Base-by-base conservation (phyloP, 2,113 vertebrate species). In the Guaruba guarouba region DNA sequence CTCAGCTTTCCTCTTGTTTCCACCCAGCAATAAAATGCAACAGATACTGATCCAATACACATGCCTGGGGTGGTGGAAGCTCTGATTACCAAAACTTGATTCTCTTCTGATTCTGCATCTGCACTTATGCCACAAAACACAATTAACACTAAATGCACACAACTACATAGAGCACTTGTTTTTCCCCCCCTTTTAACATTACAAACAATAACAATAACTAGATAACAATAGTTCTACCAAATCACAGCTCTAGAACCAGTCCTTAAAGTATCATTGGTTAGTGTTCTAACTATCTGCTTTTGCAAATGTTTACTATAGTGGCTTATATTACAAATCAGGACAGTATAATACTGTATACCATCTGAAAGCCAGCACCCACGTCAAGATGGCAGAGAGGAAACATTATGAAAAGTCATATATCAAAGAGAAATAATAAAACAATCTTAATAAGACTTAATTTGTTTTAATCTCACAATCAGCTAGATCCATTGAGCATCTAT, bases 21-120 rank as follows among this genome's bases (percentile, higher is more conserved):
- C 48, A 10, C 48, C 41, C 81, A 80, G 63, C 49, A 93, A 78
- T 86, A 94, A 95, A 91, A 87, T 10, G 11, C 35, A 82, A 43
- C 10, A 49, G 44, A 69, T 69, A 69, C 13, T 9, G 54, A 88
- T 7, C 24, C 44, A 17, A 24, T 29, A 19, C 43, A 62, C 3
- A 2, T 13, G 25, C 23, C 23, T 46, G 35, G 18, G 13, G 17
- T 5, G 20, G 10, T 10, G 5, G 15, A 77, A 85, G n/a, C 43
- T 88, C 67, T 52, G 37, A 61, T 10, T 82, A 85, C 18, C 19
- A 37, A 91, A 94, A 80, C 17, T 11, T 31, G 8, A 35, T 35
- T 48, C 81, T 79, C 31, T 87, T 79, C 48, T 69, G 17, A 25
- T 85, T 61, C 63, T 77, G 44, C 25, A 52, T 33, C 54, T 75